A percentile compares a stretch with the other conserved stretches of the same genome.
Conservation (phyloP, 2,888 invertebrate genomes). For the Synanthedon formicaeformis region DNA sequence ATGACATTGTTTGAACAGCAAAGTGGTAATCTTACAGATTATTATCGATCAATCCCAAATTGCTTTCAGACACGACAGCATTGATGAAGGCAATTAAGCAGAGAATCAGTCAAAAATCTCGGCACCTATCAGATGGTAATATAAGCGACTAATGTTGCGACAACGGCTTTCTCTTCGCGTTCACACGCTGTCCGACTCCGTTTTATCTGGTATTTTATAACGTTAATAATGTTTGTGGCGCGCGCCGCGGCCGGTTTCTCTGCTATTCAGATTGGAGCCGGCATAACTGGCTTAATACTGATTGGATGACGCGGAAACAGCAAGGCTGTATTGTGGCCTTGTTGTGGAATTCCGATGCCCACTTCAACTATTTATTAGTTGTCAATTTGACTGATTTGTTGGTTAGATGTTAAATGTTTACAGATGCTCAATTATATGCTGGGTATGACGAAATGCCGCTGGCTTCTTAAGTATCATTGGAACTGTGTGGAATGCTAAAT, state of each 20-base stretch:
- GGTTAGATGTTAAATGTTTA: background rate
- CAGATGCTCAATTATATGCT: background rate
- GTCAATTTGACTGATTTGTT: conserved; percentile 14
- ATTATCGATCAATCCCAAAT: conserved; percentile 29
- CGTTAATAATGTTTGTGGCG: conserved; percentile 62
- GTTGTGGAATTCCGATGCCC: conserved; percentile 52
- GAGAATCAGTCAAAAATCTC: conserved; percentile 29
- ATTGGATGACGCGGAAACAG: conserved; percentile 62
- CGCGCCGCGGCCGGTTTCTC: conserved; percentile 58
- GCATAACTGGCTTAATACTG: conserved; percentile 49
- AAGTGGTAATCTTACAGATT: conserved; percentile 9
- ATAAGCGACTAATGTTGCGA: conserved; percentile 53
- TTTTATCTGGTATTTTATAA: conserved; percentile 66
- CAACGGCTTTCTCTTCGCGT: conserved; percentile 60
- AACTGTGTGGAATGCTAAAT: conserved; percentile 30
- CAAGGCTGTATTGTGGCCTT: conserved; percentile 63
- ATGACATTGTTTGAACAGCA: too few relatives aligned
- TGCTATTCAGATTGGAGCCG: conserved; percentile 45
- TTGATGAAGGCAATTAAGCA: conserved; percentile 28
- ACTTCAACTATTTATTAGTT: conserved; percentile 46
- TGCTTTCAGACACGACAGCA: conserved; percentile 25
- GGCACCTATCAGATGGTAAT: conserved; percentile 40
- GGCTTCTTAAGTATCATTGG: conserved; percentile 23
- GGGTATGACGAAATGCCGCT: conserved; percentile 16
- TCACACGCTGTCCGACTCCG: conserved; percentile 65